Percentiles rank a stretch among this genome's conserved stretches.
phyloP scores from a whole-genome alignment of 2,113 vertebrate genomes.

The Pteronura brasiliensis region DNA sequence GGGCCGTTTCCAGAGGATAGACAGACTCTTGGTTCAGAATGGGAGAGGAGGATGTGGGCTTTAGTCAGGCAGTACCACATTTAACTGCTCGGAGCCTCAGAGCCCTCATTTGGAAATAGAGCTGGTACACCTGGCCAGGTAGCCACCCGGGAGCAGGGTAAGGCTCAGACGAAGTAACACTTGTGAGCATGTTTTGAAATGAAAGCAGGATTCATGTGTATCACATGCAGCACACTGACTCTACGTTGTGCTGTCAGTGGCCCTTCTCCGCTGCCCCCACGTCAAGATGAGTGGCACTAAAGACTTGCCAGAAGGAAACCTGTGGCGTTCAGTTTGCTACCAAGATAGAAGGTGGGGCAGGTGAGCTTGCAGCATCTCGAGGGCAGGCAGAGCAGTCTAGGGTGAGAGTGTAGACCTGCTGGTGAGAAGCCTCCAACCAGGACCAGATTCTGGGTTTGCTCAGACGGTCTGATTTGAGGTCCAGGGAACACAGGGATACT shows the following conservation, averaged over 20 bases:
- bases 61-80: not conserved
- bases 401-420: not conserved
- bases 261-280: not conserved
- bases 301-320: not conserved
- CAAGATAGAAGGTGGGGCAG: not conserved
- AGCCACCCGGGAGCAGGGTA: not conserved
- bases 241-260: not conserved
- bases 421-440: not conserved
- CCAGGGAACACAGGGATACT: not conserved
- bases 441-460: not conserved
- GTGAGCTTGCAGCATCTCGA: not conserved
- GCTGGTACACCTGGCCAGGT: too few species aligned
- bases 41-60: not conserved
- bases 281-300: not conserved
- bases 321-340: not conserved
- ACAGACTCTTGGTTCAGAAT: not conserved
- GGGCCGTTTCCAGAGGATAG: not conserved
- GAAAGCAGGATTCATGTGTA: accelerated
- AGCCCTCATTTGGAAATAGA: too few species aligned
- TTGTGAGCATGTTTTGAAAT: not conserved
- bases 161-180: not conserved
- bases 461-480: too few species aligned
- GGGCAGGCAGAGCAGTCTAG: not conserved
- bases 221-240: not conserved
- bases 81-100: not conserved